phyloP scores from a whole-genome alignment of 2,888 invertebrate genomes.

The Acronicta aceris region DNA sequence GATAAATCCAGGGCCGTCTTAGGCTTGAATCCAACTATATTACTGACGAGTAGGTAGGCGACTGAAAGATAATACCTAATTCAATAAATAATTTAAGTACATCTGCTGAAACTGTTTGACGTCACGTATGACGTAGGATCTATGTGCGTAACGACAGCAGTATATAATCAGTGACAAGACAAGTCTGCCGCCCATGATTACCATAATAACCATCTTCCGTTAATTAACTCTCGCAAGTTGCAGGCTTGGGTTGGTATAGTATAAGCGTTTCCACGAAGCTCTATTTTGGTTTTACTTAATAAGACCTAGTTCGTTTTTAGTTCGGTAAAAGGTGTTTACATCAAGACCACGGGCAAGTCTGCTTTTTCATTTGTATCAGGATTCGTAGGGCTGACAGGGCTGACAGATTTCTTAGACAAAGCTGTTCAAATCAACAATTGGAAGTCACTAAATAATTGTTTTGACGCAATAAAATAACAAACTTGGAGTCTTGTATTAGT shows the following conservation, averaged over 20 bases:
- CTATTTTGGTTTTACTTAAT: constrained; percentile 29
- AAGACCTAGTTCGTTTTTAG: background rate
- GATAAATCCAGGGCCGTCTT: too few species aligned
- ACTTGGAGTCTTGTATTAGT: too few species aligned
- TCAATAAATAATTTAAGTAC: constrained; percentile 4
- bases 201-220: constrained; percentile 41
- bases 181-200: constrained; percentile 34
- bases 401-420: too few species aligned
- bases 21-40: too few species aligned
- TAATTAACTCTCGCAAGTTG: constrained; percentile 29
- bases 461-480: too few species aligned
- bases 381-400: too few species aligned
- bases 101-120: constrained; percentile 21
- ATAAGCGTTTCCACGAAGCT: constrained; percentile 28
- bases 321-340: background rate
- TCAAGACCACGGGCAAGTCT: too few species aligned
- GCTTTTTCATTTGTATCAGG: too few species aligned
- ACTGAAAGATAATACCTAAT: background rate
- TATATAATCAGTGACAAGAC: constrained; percentile 32
- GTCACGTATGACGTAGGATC: constrained; percentile 28
- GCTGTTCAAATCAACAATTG: too few species aligned
- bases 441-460: too few species aligned
- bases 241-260: background rate
- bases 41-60: background rate
- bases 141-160: constrained; percentile 2